phyloP scores from a whole-genome alignment of 2,797 vertebrate genomes.

The Gallinago nigripennis region DNA sequence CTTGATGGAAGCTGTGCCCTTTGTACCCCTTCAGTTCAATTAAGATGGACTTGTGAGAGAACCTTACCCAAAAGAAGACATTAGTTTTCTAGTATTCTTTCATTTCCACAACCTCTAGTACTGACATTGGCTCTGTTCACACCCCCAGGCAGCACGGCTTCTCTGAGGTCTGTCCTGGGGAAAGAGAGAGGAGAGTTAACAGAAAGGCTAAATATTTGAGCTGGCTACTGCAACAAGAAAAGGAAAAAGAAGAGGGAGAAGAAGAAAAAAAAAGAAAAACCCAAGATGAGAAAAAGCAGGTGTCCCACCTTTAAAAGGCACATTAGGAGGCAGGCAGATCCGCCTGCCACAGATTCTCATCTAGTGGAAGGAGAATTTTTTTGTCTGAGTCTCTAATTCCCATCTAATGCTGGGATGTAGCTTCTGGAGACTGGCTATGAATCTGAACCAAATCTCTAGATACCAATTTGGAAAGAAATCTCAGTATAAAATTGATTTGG shows the following conservation, averaged over 20 bases:
- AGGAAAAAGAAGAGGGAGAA: background rate
- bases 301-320: background rate
- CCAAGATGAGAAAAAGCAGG: background rate
- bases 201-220: background rate
- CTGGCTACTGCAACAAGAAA: background rate
- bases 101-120: background rate
- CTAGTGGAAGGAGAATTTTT: background rate
- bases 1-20: background rate
- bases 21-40: background rate
- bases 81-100: background rate
- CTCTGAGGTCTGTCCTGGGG: background rate
- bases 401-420: background rate
- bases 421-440: background rate
- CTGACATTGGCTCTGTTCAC: background rate
- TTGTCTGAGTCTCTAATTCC: background rate
- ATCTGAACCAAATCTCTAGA: background rate
- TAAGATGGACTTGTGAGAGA: background rate
- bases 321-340: background rate
- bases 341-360: background rate
- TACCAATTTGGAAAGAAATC: conserved; percentile 8
- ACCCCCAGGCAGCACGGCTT: background rate
- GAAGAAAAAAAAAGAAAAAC: background rate
- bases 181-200: background rate
- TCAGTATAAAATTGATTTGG: background rate
- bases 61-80: background rate